A percentile compares a stretch with the other conserved stretches of the same genome.
Evolutionary conservation across 2,797 vertebrate genomes (phyloP).

Genomic region (Gobionotothen gibberifrons): DNA sequence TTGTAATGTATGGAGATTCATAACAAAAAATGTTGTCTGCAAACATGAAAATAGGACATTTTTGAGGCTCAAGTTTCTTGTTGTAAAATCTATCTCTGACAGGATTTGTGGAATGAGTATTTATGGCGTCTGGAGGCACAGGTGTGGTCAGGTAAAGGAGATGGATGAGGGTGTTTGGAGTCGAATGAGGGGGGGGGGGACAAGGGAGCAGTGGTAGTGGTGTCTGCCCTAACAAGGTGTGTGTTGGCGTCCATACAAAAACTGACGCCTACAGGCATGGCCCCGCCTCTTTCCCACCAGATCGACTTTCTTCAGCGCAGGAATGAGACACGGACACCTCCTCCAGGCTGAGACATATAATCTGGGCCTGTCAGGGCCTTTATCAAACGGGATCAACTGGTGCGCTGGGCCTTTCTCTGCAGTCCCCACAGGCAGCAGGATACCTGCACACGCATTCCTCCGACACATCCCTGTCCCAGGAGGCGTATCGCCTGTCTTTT

Average conservation of each 20-base stretch:
- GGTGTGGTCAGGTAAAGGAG: constrained; percentile 79
- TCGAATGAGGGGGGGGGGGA: constrained; percentile 14
- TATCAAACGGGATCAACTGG: constrained; percentile 82
- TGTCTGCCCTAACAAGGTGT: constrained; percentile 62
- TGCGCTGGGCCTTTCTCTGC: constrained; percentile 73
- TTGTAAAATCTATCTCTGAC: constrained; percentile 4
- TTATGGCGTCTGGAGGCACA: constrained; percentile 63
- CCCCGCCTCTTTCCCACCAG: constrained; percentile 80
- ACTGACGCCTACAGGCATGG: constrained; percentile 68
- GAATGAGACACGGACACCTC: constrained; percentile 78
- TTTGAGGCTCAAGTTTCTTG: constrained; percentile 5
- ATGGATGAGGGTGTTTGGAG: constrained; percentile 64
- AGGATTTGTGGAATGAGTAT: constrained; percentile 38
- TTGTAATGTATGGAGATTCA: neutral
- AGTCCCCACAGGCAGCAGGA: constrained; percentile 75
- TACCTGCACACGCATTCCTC: constrained; percentile 79
- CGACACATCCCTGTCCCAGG: constrained; percentile 76
- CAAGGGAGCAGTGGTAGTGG: constrained; percentile 23
- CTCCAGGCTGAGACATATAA: constrained; percentile 81
- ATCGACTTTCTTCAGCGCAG: constrained; percentile 82
- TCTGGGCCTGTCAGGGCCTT: constrained; percentile 81
- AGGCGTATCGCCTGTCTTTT: constrained; percentile 79
- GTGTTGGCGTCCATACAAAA: constrained; percentile 70
- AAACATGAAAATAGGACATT: neutral
- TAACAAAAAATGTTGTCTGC: neutral